Conservation (phyloP, 2,113 vertebrate genomes). For the Columbina picui region DNA sequence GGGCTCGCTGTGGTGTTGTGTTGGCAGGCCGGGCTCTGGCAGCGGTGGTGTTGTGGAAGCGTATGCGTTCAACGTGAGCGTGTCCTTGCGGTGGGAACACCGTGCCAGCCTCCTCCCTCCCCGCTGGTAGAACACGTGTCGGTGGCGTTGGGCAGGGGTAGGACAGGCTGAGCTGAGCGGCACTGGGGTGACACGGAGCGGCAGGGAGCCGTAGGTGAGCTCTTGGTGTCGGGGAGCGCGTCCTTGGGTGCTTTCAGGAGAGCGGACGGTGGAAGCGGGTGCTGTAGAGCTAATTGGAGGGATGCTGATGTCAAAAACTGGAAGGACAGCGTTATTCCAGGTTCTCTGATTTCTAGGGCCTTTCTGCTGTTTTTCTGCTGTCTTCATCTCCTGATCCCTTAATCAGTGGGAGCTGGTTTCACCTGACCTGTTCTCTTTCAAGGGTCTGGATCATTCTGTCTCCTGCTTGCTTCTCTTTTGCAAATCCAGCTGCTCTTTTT, state of each 20-base stretch:
- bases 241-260: neutral
- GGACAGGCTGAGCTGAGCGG: conserved; percentile 5
- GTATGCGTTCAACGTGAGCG: neutral
- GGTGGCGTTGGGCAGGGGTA: neutral
- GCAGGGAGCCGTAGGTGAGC: neutral
- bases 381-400: neutral
- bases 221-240: neutral
- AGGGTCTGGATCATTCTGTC: neutral
- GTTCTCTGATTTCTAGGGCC: neutral
- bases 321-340: neutral
- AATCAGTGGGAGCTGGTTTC: conserved; percentile 51
- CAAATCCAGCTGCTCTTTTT: neutral
- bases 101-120: neutral
- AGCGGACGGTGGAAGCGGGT: neutral
- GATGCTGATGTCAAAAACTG: neutral
- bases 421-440: neutral
- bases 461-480: neutral
- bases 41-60: neutral
- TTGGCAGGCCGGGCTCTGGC: neutral
- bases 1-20: neutral
- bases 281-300: neutral
- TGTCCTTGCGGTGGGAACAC: neutral
- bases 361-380: neutral
- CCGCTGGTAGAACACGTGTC: neutral
- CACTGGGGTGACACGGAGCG: neutral